Percentiles rank a stretch among this genome's conserved stretches.
phyloP scores from a whole-genome alignment of 2,113 vertebrate species.

The Asarcornis scutulata region DNA sequence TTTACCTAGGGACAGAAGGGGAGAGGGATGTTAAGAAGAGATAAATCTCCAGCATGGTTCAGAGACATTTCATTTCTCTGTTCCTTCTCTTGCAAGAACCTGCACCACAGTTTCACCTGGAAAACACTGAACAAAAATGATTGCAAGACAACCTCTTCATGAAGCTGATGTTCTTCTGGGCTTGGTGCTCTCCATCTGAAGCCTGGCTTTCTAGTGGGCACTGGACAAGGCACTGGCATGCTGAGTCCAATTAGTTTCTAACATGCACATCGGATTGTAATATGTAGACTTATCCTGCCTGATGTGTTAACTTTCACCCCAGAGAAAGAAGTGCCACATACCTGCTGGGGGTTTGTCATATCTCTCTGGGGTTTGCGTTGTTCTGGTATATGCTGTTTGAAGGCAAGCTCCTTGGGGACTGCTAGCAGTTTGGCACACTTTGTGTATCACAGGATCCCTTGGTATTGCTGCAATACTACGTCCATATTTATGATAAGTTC shows the following conservation, averaged over 20 bases:
- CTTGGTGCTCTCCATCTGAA: background rate
- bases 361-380: background rate
- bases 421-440: background rate
- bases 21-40: background rate
- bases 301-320: background rate
- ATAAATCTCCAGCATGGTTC: background rate
- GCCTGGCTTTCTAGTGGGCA: background rate
- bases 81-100: background rate
- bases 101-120: background rate
- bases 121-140: background rate
- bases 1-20: background rate
- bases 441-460: background rate
- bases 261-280: background rate
- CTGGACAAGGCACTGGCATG: background rate
- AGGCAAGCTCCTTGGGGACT: background rate
- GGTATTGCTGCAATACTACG: background rate
- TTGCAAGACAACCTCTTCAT: rapidly evolving
- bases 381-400: background rate
- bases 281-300: background rate
- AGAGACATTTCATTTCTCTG: background rate
- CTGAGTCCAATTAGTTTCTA: background rate
- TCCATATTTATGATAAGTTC: background rate
- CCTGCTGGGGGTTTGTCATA: background rate
- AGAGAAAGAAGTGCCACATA: background rate
- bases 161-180: background rate